phyloP scores from a whole-genome alignment of 2,113 vertebrate genomes.

The Grallaria varia region DNA sequence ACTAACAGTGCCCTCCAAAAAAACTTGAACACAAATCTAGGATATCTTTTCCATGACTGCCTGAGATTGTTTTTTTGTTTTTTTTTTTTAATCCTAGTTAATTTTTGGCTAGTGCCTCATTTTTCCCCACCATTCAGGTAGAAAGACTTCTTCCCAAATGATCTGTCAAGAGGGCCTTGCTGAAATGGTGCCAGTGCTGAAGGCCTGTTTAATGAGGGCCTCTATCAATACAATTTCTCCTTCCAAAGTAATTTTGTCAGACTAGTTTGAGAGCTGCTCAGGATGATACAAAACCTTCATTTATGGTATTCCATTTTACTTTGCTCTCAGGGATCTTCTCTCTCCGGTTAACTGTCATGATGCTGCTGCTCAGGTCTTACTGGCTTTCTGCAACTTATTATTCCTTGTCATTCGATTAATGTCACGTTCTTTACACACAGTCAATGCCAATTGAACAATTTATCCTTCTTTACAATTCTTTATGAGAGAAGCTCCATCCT shows the following conservation, averaged over 20 bases:
- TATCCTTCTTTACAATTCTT: not conserved
- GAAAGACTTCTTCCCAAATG: not conserved
- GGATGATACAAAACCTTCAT: not conserved
- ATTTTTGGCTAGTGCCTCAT: not conserved
- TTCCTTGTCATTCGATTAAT: not conserved
- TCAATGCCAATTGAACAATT: not conserved
- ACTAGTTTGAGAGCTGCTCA: not conserved
- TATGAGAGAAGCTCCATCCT: not conserved
- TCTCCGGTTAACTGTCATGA: constrained; percentile 34
- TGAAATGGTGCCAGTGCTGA: not conserved
- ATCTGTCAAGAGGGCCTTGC: not conserved
- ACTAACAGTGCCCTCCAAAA: not conserved
- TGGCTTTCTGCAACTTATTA: constrained; percentile 20
- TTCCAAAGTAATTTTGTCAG: not conserved
- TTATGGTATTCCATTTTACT: not conserved
- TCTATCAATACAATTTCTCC: not conserved
- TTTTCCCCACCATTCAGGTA: not conserved
- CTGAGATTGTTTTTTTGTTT: not conserved
- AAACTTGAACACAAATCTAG: not conserved
- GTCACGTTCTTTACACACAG: not conserved
- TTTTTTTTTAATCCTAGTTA: not conserved
- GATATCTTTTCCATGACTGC: not conserved
- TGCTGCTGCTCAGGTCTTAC: constrained; percentile 11
- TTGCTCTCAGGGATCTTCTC: constrained; percentile 10
- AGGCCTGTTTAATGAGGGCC: not conserved